Evolutionary conservation across 2,113 vertebrate genomes (phyloP).

Genomic region (Hemiprocne comata): DNA sequence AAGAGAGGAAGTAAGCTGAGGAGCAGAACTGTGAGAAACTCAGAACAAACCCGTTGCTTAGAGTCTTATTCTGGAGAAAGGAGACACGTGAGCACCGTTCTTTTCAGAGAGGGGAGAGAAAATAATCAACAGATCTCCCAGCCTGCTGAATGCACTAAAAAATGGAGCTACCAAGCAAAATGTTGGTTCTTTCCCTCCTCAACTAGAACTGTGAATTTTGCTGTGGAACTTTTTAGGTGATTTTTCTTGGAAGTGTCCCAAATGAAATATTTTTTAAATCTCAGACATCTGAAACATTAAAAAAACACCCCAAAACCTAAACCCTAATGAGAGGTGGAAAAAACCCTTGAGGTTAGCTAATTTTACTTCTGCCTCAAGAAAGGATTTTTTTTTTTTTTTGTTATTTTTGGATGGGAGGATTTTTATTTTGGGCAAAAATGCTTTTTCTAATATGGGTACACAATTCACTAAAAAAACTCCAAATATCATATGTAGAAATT

Average conservation of each 20-base stretch:
- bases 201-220: neutral
- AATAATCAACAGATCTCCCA: neutral
- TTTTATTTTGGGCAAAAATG: neutral
- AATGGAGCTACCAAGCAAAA: neutral
- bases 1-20: neutral
- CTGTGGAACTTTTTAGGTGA: neutral
- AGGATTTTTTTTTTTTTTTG: neutral
- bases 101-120: neutral
- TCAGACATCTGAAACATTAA: neutral
- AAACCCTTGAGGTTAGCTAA: neutral
- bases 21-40: neutral
- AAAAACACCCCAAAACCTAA: rapidly evolving
- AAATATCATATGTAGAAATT: neutral
- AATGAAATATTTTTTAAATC: neutral
- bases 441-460: neutral
- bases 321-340: neutral
- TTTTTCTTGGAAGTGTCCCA: neutral
- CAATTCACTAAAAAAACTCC: neutral
- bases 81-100: neutral
- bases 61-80: neutral
- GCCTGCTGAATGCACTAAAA: neutral
- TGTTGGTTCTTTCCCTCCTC: neutral
- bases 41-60: neutral
- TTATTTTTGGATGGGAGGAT: neutral
- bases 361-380: neutral